Evolutionary conservation across 2,888 invertebrate genomes (phyloP), one percentile per base, ranked within the genome.

Genomic region (Cerceris rybyensis): DNA sequence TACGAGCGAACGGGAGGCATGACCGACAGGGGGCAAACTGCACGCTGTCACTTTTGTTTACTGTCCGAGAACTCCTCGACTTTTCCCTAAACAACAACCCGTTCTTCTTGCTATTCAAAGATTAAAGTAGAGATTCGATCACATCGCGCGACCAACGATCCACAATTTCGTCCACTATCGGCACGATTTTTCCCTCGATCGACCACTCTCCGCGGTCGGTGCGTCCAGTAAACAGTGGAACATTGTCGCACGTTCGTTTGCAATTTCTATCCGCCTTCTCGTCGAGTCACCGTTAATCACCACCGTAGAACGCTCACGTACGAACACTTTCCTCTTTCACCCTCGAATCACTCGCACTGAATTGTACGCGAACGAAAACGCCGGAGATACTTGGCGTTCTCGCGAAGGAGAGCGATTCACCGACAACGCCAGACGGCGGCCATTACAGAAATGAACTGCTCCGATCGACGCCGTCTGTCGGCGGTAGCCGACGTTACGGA

Each of bases 361-460:
- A 60, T 46, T 58, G 16, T 6, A 49, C 61, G 49, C 14, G 41
- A 11, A 41, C 55, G 65, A 73, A 17, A 41, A 16, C 57, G 59
- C 58, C 70, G 59, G 49, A 50, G 50, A 46, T 54, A 69, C 59
- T 43, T 57, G 59, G 69, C 65, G 66, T 70, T 70, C 72, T 67
- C 78, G 43, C 75, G 75, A 86, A 70, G 60, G 74, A 60, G 72
- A 84, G 64, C 79, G 81, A 79, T 80, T 84, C 86, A 89, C 86
- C 90, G 88, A 91, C 91, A 90, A 91, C 90, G 89, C 91, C 87
- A 90, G 89, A 88, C 90, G 84, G 91, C 91, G 85, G 92, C 92
- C 92, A 91, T 92, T 92, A 91, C 89, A 87, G 80, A 84, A 90
- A 88, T 91, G 91, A 91, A 83, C 84, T 78, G 81, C 75, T 81